phyloP scores from a whole-genome alignment of 2,888 invertebrate genomes.

The Branchellion lobata region DNA sequence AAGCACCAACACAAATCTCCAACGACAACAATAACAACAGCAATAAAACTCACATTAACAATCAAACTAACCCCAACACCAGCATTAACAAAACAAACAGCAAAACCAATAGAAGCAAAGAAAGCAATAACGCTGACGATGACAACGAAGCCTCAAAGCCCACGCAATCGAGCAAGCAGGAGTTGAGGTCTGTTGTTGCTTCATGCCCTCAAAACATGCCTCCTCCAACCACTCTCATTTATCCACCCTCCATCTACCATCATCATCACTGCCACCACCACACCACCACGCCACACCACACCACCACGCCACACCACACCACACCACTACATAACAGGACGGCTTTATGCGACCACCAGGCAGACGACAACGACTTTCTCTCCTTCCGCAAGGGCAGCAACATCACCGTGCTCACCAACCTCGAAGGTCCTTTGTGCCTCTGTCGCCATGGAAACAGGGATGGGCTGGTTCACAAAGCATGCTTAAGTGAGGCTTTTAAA shows the following conservation, averaged over 20 bases:
- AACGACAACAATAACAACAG: not conserved
- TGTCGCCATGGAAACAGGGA: constrained; percentile 49
- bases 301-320: no score
- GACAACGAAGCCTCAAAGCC: no score
- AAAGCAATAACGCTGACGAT: no score
- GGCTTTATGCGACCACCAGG: constrained; percentile 51
- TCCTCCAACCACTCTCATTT: no score
- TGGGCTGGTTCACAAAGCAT: constrained; percentile 50
- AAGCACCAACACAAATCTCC: not conserved
- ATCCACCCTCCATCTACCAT: no score
- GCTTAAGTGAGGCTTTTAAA: constrained; percentile 45
- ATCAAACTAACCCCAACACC: not conserved
- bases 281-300: no score
- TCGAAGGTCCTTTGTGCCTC: constrained; percentile 48
- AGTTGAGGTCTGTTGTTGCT: no score
- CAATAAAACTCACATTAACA: not conserved
- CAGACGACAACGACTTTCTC: constrained; percentile 49
- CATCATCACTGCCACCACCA: no score
- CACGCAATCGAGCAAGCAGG: no score
- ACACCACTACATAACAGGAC: no score
- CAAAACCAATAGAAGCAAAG: no score
- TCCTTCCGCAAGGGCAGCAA: constrained; percentile 51
- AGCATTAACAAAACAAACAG: constrained; percentile 11
- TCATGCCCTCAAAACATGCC: no score
- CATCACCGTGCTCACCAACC: constrained; percentile 45